Evolutionary conservation across 2,888 invertebrate genomes (phyloP), one percentile per base, ranked within the genome.

Genomic region (Volucella bombylans): DNA sequence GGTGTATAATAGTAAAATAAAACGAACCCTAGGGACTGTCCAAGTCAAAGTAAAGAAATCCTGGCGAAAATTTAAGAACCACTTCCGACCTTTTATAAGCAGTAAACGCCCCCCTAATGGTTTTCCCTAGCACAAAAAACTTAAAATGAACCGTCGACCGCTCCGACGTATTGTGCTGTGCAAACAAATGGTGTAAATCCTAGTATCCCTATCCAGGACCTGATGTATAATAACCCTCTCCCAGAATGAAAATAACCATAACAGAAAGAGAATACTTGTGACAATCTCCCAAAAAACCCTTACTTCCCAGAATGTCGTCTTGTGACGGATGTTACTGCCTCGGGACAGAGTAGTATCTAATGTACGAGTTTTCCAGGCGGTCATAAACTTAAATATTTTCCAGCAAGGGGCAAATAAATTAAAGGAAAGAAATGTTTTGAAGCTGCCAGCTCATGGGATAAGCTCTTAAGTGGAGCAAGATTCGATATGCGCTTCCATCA

Each of bases 41-140:
- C 64, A 73, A 61, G 54, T 62, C 61, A 61, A 72, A 72, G 67
- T 72, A 47, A 79, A 47, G 61, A 65, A 61, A 73, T 73, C 67
- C 67, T 31, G 54, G 41, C 67, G 65, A 73, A 67, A 61, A 67
- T 73, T 68, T 62, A 62, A 68, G 68, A 67, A 68, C 59, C 61
- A 68, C 68, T 76, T 76, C 61, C 61, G 67, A 67, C 67, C 80
- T 80, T 80, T 72, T 72, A 72, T 61, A 54, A 41, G 59, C 54
- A 67, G 67, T 73, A 61, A 73, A 67, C 73, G 73, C 73, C 49
- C 61, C 38, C 50, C 76, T 74, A 74, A 74, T 74, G 59, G 74
- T 61, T 67, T 67, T 54, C 57, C 54, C 59, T 47, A 61, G 61
- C 39, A 72, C 59, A 65, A 39, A 39, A 79, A 72, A 79, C 52